Percentiles rank a stretch among this genome's conserved stretches.
Evolutionary conservation across 2,888 invertebrate species (phyloP).

Genomic region (Teleogryllus oceanicus): DNA sequence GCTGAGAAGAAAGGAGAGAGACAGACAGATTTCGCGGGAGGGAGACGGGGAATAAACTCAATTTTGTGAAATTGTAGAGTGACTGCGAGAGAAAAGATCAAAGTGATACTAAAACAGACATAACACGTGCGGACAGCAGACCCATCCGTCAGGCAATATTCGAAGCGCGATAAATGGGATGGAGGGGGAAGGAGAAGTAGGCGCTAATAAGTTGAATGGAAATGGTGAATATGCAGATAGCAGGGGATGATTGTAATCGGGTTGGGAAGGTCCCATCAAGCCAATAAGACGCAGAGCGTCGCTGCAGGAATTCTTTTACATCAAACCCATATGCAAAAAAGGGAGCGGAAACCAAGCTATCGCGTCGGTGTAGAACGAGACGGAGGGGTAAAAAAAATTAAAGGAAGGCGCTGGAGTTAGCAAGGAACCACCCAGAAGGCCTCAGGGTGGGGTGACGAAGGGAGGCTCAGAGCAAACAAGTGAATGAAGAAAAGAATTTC

Average conservation of each 20-base stretch:
- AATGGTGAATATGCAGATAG: neutral
- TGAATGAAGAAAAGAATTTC: conserved; percentile 21
- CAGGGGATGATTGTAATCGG: conserved; percentile 29
- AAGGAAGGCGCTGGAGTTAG: too few species aligned
- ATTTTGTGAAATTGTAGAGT: conserved; percentile 35
- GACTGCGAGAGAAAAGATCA: conserved; percentile 33
- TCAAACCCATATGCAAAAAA: too few species aligned
- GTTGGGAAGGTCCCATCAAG: neutral
- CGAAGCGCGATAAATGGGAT: conserved; percentile 24
- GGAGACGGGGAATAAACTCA: conserved; percentile 31
- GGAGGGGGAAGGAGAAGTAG: conserved; percentile 19
- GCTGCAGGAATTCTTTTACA: conserved; percentile 21
- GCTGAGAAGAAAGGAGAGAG: neutral
- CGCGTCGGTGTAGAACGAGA: too few species aligned
- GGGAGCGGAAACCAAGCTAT: too few species aligned
- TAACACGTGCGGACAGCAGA: conserved; percentile 33
- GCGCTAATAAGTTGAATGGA: conserved; percentile 31
- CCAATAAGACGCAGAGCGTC: conserved; percentile 21
- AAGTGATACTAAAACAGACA: conserved; percentile 32
- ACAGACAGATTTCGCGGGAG: neutral
- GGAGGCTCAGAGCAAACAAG: too few species aligned
- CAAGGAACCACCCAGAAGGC: too few species aligned
- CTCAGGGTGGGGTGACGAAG: too few species aligned
- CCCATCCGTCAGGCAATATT: conserved; percentile 32
- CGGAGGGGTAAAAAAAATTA: too few species aligned